phyloP scores from a whole-genome alignment of 2,113 vertebrate genomes.

The Falco punctatus region DNA sequence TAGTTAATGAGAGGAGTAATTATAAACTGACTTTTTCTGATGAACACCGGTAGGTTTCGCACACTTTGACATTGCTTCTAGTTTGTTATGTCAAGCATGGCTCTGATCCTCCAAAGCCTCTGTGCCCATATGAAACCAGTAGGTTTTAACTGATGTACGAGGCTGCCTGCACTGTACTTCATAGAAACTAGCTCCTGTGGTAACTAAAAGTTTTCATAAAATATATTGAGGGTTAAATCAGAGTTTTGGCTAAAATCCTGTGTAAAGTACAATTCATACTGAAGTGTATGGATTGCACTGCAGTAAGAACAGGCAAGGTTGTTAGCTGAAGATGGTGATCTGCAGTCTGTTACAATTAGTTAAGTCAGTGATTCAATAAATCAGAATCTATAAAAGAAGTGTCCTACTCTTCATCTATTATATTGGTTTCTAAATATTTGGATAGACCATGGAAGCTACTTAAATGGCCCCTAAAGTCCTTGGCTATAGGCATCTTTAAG shows the following conservation, averaged over 20 bases:
- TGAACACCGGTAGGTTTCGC: background rate
- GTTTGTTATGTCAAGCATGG: background rate
- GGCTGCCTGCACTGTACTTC: background rate
- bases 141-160: background rate
- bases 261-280: background rate
- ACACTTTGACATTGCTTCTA: background rate
- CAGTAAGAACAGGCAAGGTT: background rate
- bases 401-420: background rate
- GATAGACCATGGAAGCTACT: background rate
- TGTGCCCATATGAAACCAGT: background rate
- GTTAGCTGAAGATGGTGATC: background rate
- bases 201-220: background rate
- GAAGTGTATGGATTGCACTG: background rate
- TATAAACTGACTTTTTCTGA: background rate
- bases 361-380: background rate
- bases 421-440: background rate
- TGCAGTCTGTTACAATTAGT: background rate
- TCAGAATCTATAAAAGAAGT: background rate
- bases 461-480: background rate
- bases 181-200: background rate
- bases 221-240: background rate
- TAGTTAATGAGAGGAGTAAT: background rate
- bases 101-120: background rate
- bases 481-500: background rate
- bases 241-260: background rate